A percentile compares a stretch with the other conserved stretches of the same genome.
phyloP scores from a whole-genome alignment of 1,140 invertebrate species.

The Drosophila takahashii region DNA sequence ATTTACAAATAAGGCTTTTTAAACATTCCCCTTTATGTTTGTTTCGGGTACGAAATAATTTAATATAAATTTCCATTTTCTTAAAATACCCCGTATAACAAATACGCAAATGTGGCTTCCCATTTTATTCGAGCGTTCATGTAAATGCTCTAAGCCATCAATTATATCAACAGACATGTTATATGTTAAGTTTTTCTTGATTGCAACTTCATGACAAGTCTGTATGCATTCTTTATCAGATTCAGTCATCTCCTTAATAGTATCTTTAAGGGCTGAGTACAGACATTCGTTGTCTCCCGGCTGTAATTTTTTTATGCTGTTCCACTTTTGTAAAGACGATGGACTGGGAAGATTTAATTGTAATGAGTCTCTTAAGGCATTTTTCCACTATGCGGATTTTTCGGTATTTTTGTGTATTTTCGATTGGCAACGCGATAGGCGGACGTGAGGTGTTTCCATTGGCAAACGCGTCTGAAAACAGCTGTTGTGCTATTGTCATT shows the following conservation, averaged over 20 bases:
- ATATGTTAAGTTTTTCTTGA: neutral
- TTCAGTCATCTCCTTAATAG: too few relatives aligned
- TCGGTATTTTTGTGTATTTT: too few relatives aligned
- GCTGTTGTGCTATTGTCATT: too few relatives aligned
- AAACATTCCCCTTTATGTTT: conserved; percentile 2
- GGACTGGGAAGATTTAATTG: neutral
- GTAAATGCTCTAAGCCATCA: neutral
- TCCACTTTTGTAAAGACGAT: neutral
- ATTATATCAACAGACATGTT: neutral
- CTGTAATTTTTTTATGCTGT: neutral
- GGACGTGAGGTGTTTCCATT: too few relatives aligned
- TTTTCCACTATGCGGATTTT: too few relatives aligned
- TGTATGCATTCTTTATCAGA: neutral
- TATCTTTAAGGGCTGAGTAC: too few relatives aligned
- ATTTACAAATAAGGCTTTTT: conserved; percentile 1
- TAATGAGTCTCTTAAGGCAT: neutral
- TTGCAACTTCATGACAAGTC: conserved; percentile 8
- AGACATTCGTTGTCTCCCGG: neutral
- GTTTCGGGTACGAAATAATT: conserved; percentile 8
- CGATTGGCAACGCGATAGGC: too few relatives aligned
- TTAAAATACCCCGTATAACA: conserved; percentile 1
- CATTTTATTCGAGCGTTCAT: too few relatives aligned
- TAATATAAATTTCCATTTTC: neutral
- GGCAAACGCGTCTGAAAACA: too few relatives aligned
- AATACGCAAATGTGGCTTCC: neutral